Conservation (phyloP, 2,888 invertebrate genomes). For the Laothoe populi region DNA sequence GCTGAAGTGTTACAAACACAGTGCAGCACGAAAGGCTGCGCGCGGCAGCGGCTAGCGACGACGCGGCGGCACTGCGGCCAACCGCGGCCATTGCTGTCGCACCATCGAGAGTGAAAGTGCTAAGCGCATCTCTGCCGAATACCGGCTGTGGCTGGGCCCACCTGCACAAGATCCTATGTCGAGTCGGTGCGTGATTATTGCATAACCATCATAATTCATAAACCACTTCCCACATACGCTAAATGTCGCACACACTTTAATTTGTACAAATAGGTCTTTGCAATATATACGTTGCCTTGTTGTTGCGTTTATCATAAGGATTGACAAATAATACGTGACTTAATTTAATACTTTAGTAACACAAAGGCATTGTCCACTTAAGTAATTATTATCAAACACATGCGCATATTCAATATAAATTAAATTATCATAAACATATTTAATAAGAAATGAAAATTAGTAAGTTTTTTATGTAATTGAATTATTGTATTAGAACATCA, state of each 20-base stretch:
- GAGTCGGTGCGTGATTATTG: slow-evolving; percentile 52
- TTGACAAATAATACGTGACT: slow-evolving; percentile 21
- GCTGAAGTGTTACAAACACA: slow-evolving; percentile 46
- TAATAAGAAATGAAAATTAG: neutral
- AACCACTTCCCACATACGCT: slow-evolving; percentile 46
- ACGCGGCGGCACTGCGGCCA: slow-evolving; percentile 72
- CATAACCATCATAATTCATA: slow-evolving; percentile 55
- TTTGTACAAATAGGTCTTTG: neutral
- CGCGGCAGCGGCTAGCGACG: slow-evolving; percentile 62
- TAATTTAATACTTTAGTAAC: neutral
- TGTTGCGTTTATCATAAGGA: slow-evolving; percentile 4
- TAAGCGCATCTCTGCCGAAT: slow-evolving; percentile 63
- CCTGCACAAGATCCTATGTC: slow-evolving; percentile 61
- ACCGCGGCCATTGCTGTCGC: slow-evolving; percentile 56
- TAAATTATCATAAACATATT: no score
- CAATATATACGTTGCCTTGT: neutral
- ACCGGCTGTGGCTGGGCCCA: slow-evolving; percentile 53
- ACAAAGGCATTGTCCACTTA: slow-evolving; percentile 1
- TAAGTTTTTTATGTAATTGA: neutral
- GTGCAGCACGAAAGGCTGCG: slow-evolving; percentile 36
- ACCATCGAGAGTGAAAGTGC: slow-evolving; percentile 80
- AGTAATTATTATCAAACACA: slow-evolving; percentile 3
- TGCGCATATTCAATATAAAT: no score
- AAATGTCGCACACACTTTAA: slow-evolving; percentile 27
- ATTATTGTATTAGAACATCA: neutral